Base-by-base conservation (phyloP, 1,140 invertebrate genomes). In the Samia ricini region DNA sequence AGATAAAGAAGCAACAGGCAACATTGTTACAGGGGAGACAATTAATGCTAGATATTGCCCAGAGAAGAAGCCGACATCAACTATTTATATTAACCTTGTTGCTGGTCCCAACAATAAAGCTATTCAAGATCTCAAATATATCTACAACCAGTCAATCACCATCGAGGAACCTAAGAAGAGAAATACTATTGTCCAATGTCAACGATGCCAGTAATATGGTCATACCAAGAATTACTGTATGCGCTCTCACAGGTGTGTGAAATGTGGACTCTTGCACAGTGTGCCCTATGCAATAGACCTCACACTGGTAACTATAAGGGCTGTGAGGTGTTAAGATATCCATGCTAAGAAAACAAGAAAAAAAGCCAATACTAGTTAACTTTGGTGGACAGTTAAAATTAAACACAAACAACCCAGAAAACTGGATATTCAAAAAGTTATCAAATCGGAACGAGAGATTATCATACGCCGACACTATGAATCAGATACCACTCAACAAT, bases 41-140 rank as follows among this genome's bases (percentile, higher is more conserved):
- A 57, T 57, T 4, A 36, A 57, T 10, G 15, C 26, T 3, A 33
- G 12, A 22, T 57, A n/a, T 36, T 24, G 26, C 0, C 56, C 56
- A 36, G 24, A 57, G 2, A 56, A 56, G 24, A 56, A 56, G 24
- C 54, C 54, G 12, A 56, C 54, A 20, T 56, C 54, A 2, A 56
- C 54, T 10, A 24, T 56, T 22, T 56, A 24, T 56, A 10, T 56
- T n/a, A 56, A 56, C 23, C 3, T 56, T 6, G 4, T 6, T n/a
- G 15, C 54, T 10, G 22, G 54, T 3, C 0, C 4, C n/a, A 56
- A 56, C 54, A 56, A 56, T 18, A 10, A 4, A 5, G 54, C 22
- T 15, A 22, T 24, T 2, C 23, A 24, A 24, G 54, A 56, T 12
- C 10, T 56, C 15, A 56, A 23, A 56, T 24, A 56, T 23, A 56